Evolutionary conservation across 2,797 vertebrate species (phyloP).

Genomic region (Xenops minutus): DNA sequence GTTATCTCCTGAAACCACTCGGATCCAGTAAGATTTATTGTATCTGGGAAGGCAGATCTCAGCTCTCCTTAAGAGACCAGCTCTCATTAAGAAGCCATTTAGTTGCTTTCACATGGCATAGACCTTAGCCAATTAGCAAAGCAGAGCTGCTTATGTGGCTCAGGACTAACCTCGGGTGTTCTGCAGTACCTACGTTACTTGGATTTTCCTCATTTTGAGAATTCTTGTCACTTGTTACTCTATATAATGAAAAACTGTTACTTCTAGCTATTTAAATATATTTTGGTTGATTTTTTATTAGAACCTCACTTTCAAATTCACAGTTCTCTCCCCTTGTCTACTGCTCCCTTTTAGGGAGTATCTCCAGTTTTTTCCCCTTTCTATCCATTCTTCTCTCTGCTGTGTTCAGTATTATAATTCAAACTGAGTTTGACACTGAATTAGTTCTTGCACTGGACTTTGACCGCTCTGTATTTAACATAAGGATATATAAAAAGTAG

Average conservation of each 20-base stretch:
- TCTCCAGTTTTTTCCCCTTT: background rate
- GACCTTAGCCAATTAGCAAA: background rate
- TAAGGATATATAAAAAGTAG: background rate
- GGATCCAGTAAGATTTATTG: background rate
- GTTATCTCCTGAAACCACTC: background rate
- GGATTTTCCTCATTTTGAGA: background rate
- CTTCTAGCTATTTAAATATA: background rate
- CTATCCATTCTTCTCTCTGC: background rate
- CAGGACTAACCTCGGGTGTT: background rate
- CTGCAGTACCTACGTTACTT: background rate
- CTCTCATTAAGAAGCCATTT: background rate
- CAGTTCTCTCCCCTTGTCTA: background rate
- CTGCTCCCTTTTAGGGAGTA: background rate
- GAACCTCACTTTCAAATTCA: background rate
- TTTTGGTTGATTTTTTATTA: background rate
- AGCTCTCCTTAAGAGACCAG: background rate
- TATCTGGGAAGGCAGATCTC: background rate
- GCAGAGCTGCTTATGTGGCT: background rate
- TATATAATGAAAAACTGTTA: background rate
- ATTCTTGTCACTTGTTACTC: background rate
- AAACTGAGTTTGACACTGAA: background rate
- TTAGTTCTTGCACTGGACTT: background rate
- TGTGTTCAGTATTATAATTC: background rate
- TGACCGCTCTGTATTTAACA: background rate
- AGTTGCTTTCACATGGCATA: background rate